These are phyloP conservation scores for Spodoptera littoralis DNA, from an alignment of 2,888 invertebrate genomes.

Conservation along the genomic window DNA sequence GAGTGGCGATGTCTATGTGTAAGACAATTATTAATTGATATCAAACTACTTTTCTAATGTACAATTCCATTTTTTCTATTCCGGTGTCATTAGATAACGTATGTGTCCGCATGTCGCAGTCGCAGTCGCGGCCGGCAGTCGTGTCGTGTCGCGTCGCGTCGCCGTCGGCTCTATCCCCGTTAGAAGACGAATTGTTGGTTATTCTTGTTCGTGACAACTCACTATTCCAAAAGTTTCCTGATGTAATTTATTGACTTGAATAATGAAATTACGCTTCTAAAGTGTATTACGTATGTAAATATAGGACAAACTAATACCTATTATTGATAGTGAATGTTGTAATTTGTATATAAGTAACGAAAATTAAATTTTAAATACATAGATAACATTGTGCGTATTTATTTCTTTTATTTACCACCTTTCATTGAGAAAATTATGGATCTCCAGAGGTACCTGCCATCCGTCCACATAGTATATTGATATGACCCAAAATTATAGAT, in stretches of 20 bases:
- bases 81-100: slow-evolving; percentile 60
- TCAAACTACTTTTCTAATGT: slow-evolving; percentile 78
- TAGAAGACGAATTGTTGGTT: slow-evolving; percentile 69
- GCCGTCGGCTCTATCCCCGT: slow-evolving; percentile 67
- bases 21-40: slow-evolving; percentile 47
- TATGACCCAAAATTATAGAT: too few species aligned
- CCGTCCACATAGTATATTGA: neutral
- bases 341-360: slow-evolving; percentile 89
- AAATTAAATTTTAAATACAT: slow-evolving; percentile 89
- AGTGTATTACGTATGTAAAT: slow-evolving; percentile 88
- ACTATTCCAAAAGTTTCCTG: slow-evolving; percentile 84
- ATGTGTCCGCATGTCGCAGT: slow-evolving; percentile 41
- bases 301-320: slow-evolving; percentile 87
- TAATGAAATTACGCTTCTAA: slow-evolving; percentile 87
- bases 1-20: slow-evolving; percentile 53
- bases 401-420: slow-evolving; percentile 60
- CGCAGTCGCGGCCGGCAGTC: slow-evolving; percentile 31
- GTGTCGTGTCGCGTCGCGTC: too few species aligned
- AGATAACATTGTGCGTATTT: slow-evolving; percentile 84
- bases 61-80: slow-evolving; percentile 82
- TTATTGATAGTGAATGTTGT: slow-evolving; percentile 88
- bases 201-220: slow-evolving; percentile 73
- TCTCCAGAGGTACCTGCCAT: too few species aligned
- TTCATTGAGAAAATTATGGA: too few species aligned
- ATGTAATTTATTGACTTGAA: slow-evolving; percentile 84